A percentile compares a stretch with the other conserved stretches of the same genome.
Evolutionary conservation across 2,113 vertebrate species (phyloP).

Genomic region (Phainopepla nitens): DNA sequence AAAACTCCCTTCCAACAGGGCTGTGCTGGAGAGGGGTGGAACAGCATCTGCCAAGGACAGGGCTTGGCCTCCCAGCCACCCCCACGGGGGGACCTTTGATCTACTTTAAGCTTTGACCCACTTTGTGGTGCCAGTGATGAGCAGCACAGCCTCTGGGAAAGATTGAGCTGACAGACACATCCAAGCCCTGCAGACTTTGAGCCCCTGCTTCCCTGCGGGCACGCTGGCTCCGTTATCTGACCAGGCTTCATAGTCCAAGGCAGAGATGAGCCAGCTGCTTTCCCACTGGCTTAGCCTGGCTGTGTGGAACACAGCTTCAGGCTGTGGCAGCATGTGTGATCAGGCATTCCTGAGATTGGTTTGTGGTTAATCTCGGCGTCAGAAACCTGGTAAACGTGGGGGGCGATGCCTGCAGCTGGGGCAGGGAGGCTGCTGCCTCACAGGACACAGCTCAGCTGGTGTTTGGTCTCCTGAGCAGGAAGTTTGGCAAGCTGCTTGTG

Average conservation of each 20-base stretch:
- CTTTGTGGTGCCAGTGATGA: background rate
- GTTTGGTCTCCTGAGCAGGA: background rate
- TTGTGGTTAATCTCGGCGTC: background rate
- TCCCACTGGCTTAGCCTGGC: background rate
- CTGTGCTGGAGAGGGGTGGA: background rate
- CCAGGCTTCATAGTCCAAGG: background rate
- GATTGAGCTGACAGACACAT: background rate
- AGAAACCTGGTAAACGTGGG: background rate
- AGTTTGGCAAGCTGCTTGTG: background rate
- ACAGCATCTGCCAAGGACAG: background rate
- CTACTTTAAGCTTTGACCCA: background rate
- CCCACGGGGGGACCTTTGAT: background rate
- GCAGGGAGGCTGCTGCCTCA: background rate
- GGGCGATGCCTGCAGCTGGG: background rate
- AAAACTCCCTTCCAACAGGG: constrained; percentile 43
- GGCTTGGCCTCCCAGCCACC: background rate
- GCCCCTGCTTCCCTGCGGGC: accelerated
- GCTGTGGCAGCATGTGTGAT: accelerated
- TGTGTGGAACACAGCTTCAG: accelerated
- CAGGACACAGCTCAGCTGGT: accelerated
- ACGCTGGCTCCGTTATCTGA: accelerated
- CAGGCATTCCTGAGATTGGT: background rate
- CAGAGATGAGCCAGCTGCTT: background rate
- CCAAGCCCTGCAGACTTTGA: background rate
- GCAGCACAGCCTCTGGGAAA: background rate